phyloP scores from a whole-genome alignment of 2,113 vertebrate species.

The Carlito syrichta region DNA sequence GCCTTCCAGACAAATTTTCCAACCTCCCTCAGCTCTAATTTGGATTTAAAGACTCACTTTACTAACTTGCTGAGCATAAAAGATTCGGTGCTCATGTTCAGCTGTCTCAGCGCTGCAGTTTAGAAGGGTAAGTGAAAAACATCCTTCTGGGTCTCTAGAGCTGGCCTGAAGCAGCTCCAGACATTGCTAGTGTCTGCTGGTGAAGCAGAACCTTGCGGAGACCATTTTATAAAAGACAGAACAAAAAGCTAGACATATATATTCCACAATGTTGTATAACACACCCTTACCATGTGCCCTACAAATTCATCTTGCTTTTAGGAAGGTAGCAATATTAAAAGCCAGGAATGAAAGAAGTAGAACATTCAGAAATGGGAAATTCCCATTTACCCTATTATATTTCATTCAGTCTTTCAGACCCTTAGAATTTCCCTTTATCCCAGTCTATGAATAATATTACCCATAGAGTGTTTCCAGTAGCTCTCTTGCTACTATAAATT shows the following conservation, averaged over 20 bases:
- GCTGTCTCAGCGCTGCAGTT: not conserved
- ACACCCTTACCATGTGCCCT: not conserved
- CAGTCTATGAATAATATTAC: not conserved
- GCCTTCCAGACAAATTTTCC: not conserved
- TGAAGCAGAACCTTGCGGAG: not conserved
- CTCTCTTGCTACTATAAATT: too few relatives aligned
- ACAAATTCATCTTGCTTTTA: not conserved
- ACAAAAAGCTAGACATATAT: not conserved
- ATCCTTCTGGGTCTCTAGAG: not conserved
- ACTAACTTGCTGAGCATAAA: slow-evolving; percentile 35
- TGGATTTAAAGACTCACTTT: slow-evolving; percentile 39
- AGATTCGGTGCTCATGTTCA: slow-evolving; percentile 23
- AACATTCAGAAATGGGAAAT: not conserved
- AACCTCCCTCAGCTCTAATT: slow-evolving; percentile 39
- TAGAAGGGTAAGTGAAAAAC: slow-evolving; percentile 4
- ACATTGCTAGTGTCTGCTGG: not conserved
- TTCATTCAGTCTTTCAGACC: not conserved
- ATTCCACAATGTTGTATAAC: not conserved
- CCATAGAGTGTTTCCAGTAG: not conserved
- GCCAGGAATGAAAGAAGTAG: not conserved
- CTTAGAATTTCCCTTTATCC: not conserved
- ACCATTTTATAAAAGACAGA: not conserved
- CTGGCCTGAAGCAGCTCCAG: not conserved
- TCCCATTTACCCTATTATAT: not conserved
- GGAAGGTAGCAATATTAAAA: not conserved